Evolutionary conservation across 2,113 vertebrate species (phyloP).

Genomic region (Phylloscopus whistleri): DNA sequence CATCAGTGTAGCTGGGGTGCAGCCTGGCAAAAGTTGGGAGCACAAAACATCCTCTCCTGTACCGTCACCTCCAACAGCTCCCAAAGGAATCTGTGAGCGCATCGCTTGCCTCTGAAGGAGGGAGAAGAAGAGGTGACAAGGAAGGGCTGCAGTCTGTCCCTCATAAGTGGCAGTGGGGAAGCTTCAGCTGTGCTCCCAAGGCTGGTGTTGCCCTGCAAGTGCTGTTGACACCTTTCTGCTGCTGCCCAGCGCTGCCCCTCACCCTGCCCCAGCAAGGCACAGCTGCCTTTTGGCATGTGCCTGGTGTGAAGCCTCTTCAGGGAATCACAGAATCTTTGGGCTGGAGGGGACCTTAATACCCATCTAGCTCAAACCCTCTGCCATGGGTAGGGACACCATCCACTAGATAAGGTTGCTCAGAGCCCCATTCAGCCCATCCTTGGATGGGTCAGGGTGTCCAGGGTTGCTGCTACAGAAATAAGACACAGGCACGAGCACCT

Average conservation of each 20-base stretch:
- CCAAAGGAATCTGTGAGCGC: neutral
- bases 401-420: neutral
- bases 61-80: neutral
- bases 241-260: neutral
- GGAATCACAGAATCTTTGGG: neutral
- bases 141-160: neutral
- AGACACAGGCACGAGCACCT: rapidly evolving
- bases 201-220: neutral
- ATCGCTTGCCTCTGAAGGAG: rapidly evolving
- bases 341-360: neutral
- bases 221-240: neutral
- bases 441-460: neutral
- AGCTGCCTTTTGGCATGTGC: too few relatives aligned
- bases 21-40: neutral
- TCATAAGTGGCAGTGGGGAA: neutral
- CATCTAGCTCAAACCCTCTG: neutral
- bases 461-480: neutral
- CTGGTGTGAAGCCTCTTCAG: rapidly evolving
- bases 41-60: neutral
- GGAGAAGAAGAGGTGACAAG: neutral
- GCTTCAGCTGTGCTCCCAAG: neutral
- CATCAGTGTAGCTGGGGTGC: neutral
- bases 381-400: neutral
- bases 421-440: neutral
- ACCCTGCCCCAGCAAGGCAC: rapidly evolving